These are phyloP conservation scores for Paraplagusia blochii DNA, from an alignment of 2,113 vertebrate genomes.

Conservation along the genomic window DNA sequence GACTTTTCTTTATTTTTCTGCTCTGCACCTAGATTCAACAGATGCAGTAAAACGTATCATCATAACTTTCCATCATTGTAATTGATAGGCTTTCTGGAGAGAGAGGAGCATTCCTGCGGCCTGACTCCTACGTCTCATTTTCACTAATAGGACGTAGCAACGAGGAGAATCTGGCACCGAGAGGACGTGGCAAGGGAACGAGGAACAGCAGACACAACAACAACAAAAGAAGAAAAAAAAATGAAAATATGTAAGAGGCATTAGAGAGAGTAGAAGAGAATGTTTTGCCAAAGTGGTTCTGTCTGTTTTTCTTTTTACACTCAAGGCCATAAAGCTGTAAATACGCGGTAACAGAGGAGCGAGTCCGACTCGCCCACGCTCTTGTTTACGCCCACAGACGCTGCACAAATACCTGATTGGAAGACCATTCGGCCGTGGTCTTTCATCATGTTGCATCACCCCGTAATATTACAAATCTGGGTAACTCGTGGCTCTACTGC, in stretches of 20 bases:
- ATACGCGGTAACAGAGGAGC: constrained; percentile 46
- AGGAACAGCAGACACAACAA: constrained; percentile 49
- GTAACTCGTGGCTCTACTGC: constrained; percentile 34
- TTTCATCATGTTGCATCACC: constrained; percentile 70
- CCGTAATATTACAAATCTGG: constrained; percentile 41
- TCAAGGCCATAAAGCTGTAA: constrained; percentile 52
- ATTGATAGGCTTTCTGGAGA: constrained; percentile 58
- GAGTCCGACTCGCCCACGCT: constrained; percentile 22
- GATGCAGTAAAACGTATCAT: constrained; percentile 48
- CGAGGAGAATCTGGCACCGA: constrained; percentile 25
- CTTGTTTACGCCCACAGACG: constrained; percentile 43
- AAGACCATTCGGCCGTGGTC: constrained; percentile 45
- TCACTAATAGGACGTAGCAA: constrained; percentile 48
- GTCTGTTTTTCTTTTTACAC: constrained; percentile 58
- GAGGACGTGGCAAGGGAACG: constrained; percentile 10
- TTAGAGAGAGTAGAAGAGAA: neutral
- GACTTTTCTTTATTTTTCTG: constrained; percentile 24
- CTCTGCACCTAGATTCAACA: constrained; percentile 39
- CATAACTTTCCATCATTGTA: constrained; percentile 58
- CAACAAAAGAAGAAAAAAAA: constrained; percentile 7
- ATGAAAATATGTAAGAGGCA: constrained; percentile 2
- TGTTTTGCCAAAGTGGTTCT: constrained; percentile 42
- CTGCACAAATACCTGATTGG: constrained; percentile 57
- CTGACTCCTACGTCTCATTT: constrained; percentile 57
- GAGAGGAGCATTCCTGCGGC: constrained; percentile 52